These are phyloP conservation scores for Onthophagus taurus DNA, from an alignment of 1,140 invertebrate genomes.

Conservation along the genomic window DNA sequence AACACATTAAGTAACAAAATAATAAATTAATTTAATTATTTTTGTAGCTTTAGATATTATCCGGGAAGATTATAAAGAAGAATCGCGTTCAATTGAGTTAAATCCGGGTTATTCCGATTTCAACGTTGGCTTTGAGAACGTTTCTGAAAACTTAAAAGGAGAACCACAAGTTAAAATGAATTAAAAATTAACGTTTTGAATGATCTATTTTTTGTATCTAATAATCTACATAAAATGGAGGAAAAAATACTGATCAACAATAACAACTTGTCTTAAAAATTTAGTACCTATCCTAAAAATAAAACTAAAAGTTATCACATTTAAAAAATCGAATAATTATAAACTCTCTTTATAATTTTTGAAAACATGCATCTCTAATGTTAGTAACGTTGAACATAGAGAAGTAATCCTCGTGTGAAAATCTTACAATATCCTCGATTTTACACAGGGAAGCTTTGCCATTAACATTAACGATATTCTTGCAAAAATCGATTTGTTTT, in stretches of 20 bases:
- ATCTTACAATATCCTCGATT: constrained; percentile 74
- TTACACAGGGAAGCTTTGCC: constrained; percentile 59
- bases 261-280: too few species aligned
- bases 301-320: too few species aligned
- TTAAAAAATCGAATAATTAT: too few species aligned
- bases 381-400: constrained; percentile 68
- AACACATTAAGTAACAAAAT: neutral
- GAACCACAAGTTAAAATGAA: too few species aligned
- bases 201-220: too few species aligned
- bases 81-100: constrained; percentile 12
- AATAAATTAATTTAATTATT: neutral
- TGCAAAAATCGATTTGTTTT: constrained; percentile 70
- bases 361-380: constrained; percentile 68
- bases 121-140: constrained; percentile 6
- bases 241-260: too few species aligned
- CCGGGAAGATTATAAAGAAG: constrained; percentile 23
- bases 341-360: constrained; percentile 1
- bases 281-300: too few species aligned
- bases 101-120: constrained; percentile 9
- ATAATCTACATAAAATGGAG: too few species aligned
- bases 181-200: too few species aligned
- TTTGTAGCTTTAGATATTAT: constrained; percentile 28
- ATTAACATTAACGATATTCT: constrained; percentile 43
- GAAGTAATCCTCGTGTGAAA: constrained; percentile 80
- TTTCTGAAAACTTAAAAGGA: constrained; percentile 8